These are phyloP conservation scores for Anneissia japonica DNA, from an alignment of 35 echinoderm and acorn worm species.

Conservation along the genomic window DNA sequence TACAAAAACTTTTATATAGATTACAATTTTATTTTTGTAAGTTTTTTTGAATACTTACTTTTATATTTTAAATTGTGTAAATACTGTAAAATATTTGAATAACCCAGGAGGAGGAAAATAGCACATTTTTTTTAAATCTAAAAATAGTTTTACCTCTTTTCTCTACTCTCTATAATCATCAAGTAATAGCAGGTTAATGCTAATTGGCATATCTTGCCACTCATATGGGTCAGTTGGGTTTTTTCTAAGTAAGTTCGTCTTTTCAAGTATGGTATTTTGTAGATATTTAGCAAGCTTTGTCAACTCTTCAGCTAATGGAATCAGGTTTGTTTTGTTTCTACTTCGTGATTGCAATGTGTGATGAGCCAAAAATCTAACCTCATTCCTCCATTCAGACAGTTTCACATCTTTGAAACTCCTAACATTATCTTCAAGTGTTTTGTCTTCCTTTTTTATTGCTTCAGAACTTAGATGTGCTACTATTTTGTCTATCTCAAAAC, in stretches of 20 bases:
- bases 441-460: neutral
- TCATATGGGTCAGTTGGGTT: neutral
- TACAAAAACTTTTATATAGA: no score
- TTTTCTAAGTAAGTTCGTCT: neutral
- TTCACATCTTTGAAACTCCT: neutral
- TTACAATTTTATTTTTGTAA: no score
- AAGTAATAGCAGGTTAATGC: neutral
- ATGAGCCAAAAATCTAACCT: neutral
- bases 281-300: neutral
- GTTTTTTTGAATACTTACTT: no score
- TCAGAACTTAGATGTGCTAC: neutral
- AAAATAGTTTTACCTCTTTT: no score
- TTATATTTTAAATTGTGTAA: no score
- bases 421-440: neutral
- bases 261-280: neutral
- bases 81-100: no score
- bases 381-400: neutral
- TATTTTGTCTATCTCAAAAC: neutral
- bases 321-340: neutral
- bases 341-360: neutral
- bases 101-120: no score
- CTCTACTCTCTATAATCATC: no score
- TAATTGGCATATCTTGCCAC: neutral
- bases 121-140: no score
- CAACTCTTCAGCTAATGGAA: neutral